Conservation (phyloP, 1,140 invertebrate species). For the Anastrepha ludens region DNA sequence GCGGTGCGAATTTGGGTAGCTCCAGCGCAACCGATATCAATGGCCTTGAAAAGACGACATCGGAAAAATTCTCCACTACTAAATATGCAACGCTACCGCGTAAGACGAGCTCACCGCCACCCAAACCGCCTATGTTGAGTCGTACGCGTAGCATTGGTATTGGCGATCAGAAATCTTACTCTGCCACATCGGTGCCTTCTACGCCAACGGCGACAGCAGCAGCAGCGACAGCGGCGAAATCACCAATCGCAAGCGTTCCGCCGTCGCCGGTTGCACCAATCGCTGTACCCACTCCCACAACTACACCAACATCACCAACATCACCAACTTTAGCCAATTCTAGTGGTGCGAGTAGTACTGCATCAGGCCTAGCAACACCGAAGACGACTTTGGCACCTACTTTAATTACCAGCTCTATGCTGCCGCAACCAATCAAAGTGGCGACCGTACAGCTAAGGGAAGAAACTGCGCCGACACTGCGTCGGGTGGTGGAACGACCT, state of each 20-base stretch:
- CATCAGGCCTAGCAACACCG: not conserved
- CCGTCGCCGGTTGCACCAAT: not conserved
- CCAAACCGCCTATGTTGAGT: constrained; percentile 70
- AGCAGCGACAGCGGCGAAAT: not conserved
- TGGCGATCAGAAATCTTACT: constrained; percentile 59
- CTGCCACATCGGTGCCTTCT: constrained; percentile 3
- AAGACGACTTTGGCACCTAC: not conserved
- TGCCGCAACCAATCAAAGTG: constrained; percentile 47
- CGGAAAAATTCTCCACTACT: constrained; percentile 59
- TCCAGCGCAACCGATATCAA: not conserved
- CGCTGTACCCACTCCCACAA: constrained; percentile 11
- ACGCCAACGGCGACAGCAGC: constrained; percentile 53
- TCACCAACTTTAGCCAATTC: constrained; percentile 2
- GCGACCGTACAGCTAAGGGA: constrained; percentile 53
- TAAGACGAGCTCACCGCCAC: constrained; percentile 67
- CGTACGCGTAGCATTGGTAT: constrained; percentile 68
- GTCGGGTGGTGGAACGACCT: constrained; percentile 3
- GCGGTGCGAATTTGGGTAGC: constrained; percentile 2
- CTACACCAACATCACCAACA: constrained; percentile 7
- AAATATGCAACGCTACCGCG: constrained; percentile 70
- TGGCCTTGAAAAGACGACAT: not conserved
- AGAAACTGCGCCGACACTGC: not conserved
- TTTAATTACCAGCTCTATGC: not conserved
- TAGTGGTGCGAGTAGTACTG: not conserved
- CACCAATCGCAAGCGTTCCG: not conserved